Base-by-base conservation (phyloP, 2,888 invertebrate genomes). In the Hypomecis atomaria region DNA sequence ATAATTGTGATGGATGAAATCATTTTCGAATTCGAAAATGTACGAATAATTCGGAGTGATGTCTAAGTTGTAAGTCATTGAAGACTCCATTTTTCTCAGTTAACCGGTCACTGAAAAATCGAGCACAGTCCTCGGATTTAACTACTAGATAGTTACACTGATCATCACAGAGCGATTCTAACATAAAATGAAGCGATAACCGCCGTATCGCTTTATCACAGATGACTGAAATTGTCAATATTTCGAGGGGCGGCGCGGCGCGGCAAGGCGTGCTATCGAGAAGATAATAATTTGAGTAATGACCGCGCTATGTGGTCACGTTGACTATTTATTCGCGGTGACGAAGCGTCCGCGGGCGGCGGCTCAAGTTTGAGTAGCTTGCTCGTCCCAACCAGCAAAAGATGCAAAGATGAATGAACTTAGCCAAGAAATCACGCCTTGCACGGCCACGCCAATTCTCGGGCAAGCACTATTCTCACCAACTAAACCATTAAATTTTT, bases 21-120 rank as follows among this genome's bases (percentile, higher is more conserved):
- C 96, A 85, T 96, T 96, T 93, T 99, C 99, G 84, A 99, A 99
- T 82, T 97, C 96, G 92, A 99, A 98, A 85, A 98, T 95, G 88
- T 98, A 97, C 49, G 98, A 97, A 90, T 98, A 98, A 90, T 98
- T 98, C 70, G 97, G 97, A 69, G 97, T 95, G 65, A 90, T 85
- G 77, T 92, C 92, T 82, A 92, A 79, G 77, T 88, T 87, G 80
- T 94, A 94, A 86, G 93, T 92, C 85, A 93, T 82, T 47, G 81
- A 63, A n/a, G 85, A 81, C 81, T 87, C 89, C 90, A 89, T 90
- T 76, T 79, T 80, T 73, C 73, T 70, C 71, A 67, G 70, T 70
- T 74, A 43, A 74, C 78, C 76, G 73, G 71, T 71, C 78, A 85
- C 83, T 75, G 73, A 74, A 13, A 56, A 77, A 70, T 72, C 74